These are phyloP conservation scores for Drosophila falleni DNA, from an alignment of 2,888 invertebrate species.

Conservation along the genomic window DNA sequence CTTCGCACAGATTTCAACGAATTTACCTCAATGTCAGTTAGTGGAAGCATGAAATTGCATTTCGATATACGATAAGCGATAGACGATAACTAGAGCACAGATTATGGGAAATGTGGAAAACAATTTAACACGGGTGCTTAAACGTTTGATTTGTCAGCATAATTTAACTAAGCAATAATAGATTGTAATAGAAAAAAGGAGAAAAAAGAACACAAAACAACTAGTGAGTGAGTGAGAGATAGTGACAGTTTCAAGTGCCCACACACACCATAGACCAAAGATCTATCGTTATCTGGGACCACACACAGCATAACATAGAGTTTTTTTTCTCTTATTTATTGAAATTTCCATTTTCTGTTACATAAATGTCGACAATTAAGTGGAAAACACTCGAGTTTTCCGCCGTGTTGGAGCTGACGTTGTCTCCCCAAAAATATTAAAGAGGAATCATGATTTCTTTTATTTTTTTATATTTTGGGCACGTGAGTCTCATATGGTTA, in stretches of 20 bases:
- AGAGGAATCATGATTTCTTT: constrained; percentile 14
- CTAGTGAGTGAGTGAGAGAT: neutral
- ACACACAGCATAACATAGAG: constrained; percentile 53
- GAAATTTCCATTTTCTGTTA: constrained; percentile 61
- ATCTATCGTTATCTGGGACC: constrained; percentile 62
- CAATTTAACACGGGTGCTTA: constrained; percentile 23
- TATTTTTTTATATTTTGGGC: constrained; percentile 18
- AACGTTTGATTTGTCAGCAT: constrained; percentile 75
- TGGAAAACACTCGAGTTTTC: constrained; percentile 71
- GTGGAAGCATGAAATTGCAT: constrained; percentile 58
- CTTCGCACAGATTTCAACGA: constrained; percentile 62
- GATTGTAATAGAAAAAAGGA: neutral
- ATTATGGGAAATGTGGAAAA: constrained; percentile 40
- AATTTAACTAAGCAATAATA: constrained; percentile 46
- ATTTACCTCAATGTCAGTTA: constrained; percentile 55
- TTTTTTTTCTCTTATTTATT: constrained; percentile 60
- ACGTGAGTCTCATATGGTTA: constrained; percentile 48
- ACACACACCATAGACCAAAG: constrained; percentile 49
- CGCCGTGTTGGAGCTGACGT: constrained; percentile 44
- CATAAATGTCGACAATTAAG: constrained; percentile 73
- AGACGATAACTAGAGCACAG: constrained; percentile 11
- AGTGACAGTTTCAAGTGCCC: constrained; percentile 64
- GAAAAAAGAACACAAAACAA: neutral
- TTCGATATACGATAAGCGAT: constrained; percentile 52
- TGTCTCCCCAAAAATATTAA: constrained; percentile 15